These are phyloP conservation scores for Euura lappo DNA, from an alignment of 1,140 invertebrate species.

Conservation along the genomic window DNA sequence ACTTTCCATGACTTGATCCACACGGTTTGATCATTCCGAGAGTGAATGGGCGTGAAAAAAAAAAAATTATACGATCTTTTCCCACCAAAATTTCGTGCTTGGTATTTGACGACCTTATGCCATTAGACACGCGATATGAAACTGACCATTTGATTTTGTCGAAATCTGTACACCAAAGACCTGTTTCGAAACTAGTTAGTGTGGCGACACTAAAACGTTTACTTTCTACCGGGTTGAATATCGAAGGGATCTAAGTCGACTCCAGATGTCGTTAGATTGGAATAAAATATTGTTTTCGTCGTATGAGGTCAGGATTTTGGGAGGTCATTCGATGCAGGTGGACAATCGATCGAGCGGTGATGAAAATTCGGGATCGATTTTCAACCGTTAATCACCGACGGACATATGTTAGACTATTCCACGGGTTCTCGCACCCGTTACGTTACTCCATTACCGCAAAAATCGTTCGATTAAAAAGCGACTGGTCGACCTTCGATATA, in stretches of 20 bases:
- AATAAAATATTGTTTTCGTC: not conserved
- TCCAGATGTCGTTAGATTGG: not conserved
- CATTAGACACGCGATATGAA: no score
- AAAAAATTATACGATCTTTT: no score
- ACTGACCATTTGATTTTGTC: no score
- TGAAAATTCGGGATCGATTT: constrained; percentile 29
- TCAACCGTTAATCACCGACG: constrained; percentile 24
- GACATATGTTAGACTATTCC: constrained; percentile 40
- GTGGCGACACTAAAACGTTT: not conserved
- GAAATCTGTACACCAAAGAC: no score
- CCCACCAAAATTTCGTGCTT: no score
- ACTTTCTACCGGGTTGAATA: not conserved
- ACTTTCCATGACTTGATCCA: no score
- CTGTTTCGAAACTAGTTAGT: no score
- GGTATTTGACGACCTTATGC: no score
- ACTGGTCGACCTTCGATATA: constrained; percentile 54
- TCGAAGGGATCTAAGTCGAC: not conserved
- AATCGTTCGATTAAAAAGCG: constrained; percentile 44
- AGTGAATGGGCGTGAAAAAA: no score
- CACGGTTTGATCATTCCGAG: no score
- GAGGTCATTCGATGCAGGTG: constrained; percentile 21
- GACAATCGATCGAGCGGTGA: constrained; percentile 15
- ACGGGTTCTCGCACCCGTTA: constrained; percentile 10
- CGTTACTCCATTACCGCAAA: constrained; percentile 33
- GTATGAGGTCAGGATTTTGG: constrained; percentile 15